Conservation (phyloP, 2,113 vertebrate species). For the Vulpes lagopus region DNA sequence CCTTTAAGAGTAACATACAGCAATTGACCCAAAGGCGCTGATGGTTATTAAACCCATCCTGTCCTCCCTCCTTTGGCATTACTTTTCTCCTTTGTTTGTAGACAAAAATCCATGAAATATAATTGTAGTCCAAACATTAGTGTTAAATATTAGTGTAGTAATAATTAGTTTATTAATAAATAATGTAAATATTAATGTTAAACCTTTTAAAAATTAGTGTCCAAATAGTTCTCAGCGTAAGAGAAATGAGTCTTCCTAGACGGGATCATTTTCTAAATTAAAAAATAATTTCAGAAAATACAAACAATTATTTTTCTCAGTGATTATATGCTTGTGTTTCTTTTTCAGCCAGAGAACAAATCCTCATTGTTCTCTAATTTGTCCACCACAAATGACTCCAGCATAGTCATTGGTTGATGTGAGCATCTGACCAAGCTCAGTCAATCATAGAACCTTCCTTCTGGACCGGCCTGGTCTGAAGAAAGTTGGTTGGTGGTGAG, state of each 20-base stretch:
- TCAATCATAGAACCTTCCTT: background rate
- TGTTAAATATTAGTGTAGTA: background rate
- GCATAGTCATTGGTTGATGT: background rate
- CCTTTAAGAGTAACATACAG: background rate
- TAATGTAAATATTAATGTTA: background rate
- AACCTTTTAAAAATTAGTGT: background rate
- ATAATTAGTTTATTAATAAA: background rate
- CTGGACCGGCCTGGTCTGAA: background rate
- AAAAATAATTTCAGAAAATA: slow-evolving; percentile 16
- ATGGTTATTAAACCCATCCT: background rate
- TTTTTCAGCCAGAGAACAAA: background rate
- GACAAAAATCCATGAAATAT: background rate
- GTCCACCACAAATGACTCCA: background rate
- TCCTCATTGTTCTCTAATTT: background rate
- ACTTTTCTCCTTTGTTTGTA: background rate
- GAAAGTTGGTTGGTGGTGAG: background rate
- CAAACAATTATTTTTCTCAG: background rate
- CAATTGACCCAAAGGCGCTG: background rate
- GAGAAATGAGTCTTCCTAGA: background rate
- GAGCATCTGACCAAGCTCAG: background rate
- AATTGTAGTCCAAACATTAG: background rate
- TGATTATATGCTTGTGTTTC: background rate
- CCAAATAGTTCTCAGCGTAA: background rate
- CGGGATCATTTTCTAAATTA: background rate
- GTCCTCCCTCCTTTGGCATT: background rate